Percentiles rank a stretch among this genome's conserved stretches.
phyloP scores from a whole-genome alignment of 2,113 vertebrate species.

The Aldabrachelys gigantea region DNA sequence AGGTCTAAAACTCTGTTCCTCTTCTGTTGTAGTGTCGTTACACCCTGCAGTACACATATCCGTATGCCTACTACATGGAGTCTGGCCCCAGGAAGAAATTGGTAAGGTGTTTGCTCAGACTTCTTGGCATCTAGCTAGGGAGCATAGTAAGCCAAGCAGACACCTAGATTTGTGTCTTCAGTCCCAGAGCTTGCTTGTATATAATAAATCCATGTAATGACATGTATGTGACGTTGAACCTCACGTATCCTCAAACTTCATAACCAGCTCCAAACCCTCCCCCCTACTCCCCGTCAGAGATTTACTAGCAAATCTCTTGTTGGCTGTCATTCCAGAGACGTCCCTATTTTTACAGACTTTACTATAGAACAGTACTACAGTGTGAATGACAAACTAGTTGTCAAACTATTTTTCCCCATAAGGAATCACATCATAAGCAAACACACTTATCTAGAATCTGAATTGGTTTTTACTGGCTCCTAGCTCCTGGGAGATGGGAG shows the following conservation, averaged over 20 bases:
- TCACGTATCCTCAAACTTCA: background rate
- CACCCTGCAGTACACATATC: constrained; percentile 98
- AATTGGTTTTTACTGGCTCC: background rate
- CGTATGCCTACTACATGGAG: constrained; percentile 99
- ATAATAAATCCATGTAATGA: background rate
- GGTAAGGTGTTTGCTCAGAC: constrained; percentile 81
- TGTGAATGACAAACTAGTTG: background rate
- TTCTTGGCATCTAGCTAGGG: background rate
- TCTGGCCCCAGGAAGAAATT: constrained; percentile 97
- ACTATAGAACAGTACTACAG: background rate
- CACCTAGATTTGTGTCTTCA: background rate
- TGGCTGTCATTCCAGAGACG: background rate
- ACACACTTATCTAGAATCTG: background rate
- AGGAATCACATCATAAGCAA: background rate
- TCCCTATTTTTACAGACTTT: background rate
- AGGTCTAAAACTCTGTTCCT: constrained; percentile 21
- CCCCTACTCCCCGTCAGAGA: background rate
- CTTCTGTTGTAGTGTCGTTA: constrained; percentile 91
- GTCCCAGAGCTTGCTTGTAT: background rate
- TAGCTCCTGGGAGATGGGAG: too few species aligned
- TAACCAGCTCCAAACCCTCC: background rate
- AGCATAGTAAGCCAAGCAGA: background rate
- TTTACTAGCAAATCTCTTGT: background rate
- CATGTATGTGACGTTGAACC: background rate
- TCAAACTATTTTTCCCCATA: background rate